A percentile compares a stretch with the other conserved stretches of the same genome.
These are phyloP conservation scores for Anagyrus pseudococci DNA, from an alignment of 2,888 invertebrate genomes.

Conservation along the genomic window DNA sequence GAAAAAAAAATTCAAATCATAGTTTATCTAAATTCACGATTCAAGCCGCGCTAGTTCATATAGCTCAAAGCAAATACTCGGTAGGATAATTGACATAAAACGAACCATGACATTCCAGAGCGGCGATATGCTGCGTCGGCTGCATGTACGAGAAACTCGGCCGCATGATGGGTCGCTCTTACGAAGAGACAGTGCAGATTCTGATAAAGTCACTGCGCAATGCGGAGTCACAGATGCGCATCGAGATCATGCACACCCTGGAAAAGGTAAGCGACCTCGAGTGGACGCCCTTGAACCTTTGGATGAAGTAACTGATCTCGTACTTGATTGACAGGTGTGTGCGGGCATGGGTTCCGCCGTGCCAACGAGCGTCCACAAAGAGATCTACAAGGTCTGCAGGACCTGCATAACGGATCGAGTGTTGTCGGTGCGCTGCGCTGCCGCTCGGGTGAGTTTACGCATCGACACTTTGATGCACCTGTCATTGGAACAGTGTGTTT, in stretches of 20 bases:
- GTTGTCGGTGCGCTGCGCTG: slow-evolving; percentile 91
- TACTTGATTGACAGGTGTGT: slow-evolving; percentile 68
- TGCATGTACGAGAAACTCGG: slow-evolving; percentile 98
- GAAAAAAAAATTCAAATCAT: too few species aligned
- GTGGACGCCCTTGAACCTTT: slow-evolving; percentile 9
- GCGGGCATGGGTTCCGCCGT: slow-evolving; percentile 96
- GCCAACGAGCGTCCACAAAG: slow-evolving; percentile 81
- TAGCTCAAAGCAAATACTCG: too few species aligned
- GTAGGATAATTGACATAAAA: too few species aligned
- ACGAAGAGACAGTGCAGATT: slow-evolving; percentile 96
- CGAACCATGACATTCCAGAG: too few species aligned
- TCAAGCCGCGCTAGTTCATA: too few species aligned
- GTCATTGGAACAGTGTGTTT: neutral
- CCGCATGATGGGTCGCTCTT: slow-evolving; percentile 97
- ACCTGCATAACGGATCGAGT: slow-evolving; percentile 90
- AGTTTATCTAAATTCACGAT: too few species aligned
- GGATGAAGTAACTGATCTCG: neutral
- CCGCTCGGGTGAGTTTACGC: slow-evolving; percentile 71
- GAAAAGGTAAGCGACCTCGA: slow-evolving; percentile 79
- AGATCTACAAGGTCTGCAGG: slow-evolving; percentile 90
- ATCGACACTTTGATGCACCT: neutral
- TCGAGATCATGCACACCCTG: slow-evolving; percentile 96
- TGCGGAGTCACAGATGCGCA: slow-evolving; percentile 94
- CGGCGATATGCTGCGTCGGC: slow-evolving; percentile 94
- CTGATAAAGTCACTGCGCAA: slow-evolving; percentile 88